Conservation (phyloP, 2,888 invertebrate genomes). For the Caenorhabditis virilis region DNA sequence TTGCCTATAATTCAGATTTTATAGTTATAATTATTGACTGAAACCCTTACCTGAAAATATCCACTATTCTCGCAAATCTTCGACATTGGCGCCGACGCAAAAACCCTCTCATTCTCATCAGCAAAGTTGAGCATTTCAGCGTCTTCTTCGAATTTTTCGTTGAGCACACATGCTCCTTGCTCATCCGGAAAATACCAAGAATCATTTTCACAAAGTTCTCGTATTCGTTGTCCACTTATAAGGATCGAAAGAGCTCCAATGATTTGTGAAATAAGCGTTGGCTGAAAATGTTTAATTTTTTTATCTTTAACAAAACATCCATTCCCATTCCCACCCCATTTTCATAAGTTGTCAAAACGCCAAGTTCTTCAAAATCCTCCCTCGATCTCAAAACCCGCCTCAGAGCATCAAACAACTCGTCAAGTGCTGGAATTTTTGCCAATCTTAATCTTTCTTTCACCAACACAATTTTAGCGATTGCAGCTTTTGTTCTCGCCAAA, state of each 20-base stretch:
- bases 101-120: constrained; percentile 27
- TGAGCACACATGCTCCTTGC: background rate
- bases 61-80: constrained; percentile 45
- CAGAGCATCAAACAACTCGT: constrained; percentile 33
- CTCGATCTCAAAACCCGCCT: constrained; percentile 17
- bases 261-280: constrained; percentile 49
- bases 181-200: constrained; percentile 26
- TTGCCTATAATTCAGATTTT: constrained; percentile 60
- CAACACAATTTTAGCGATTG: constrained; percentile 45
- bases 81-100: constrained; percentile 44
- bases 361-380: constrained; percentile 23
- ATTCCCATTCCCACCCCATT: constrained; percentile 32
- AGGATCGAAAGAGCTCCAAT: constrained; percentile 51
- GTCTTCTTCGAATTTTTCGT: constrained; percentile 2
- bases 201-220: constrained; percentile 44
- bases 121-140: constrained; percentile 29
- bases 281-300: constrained; percentile 24
- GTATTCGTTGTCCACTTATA: constrained; percentile 34
- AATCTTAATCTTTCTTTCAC: constrained; percentile 35
- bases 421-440: constrained; percentile 33
- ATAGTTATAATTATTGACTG: background rate
- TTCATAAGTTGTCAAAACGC: constrained; percentile 25
- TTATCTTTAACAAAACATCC: too few species aligned
- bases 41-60: constrained; percentile 52
- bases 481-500: constrained; percentile 34